Evolutionary conservation across 2,797 vertebrate species (phyloP).

Genomic region (Heliangelus exortis): DNA sequence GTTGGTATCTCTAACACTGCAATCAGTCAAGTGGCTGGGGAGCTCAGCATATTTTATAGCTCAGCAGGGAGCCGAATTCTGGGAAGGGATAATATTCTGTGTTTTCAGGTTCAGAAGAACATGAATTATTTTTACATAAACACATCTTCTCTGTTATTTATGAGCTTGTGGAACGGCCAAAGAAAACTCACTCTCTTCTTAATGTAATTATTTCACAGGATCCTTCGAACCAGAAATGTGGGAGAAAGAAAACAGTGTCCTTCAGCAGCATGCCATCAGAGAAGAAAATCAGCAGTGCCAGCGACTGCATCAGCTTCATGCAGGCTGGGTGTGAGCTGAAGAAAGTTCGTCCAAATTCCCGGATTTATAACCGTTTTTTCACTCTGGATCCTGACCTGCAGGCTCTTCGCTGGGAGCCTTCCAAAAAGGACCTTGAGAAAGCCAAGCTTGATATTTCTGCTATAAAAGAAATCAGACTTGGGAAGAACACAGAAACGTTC

Average conservation of each 20-base stretch:
- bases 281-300: constrained; percentile 96
- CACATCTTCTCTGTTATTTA: not conserved
- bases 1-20: not conserved
- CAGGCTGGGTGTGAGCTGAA: constrained; percentile 97
- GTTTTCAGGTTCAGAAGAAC: constrained; percentile 17
- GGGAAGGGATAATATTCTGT: not conserved
- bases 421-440: constrained; percentile 94
- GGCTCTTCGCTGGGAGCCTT: constrained; percentile 96
- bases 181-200: constrained; percentile 19
- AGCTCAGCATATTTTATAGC: not conserved
- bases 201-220: constrained; percentile 82
- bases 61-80: not conserved
- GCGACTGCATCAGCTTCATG: constrained; percentile 97
- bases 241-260: constrained; percentile 96
- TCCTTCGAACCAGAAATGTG: constrained; percentile 90
- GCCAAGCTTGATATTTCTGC: constrained; percentile 91
- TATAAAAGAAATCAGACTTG: constrained; percentile 92
- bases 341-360: constrained; percentile 94
- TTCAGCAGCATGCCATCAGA: constrained; percentile 99
- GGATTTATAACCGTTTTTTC: constrained; percentile 96
- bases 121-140: not conserved
- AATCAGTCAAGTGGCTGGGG: not conserved
- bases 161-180: not conserved
- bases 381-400: constrained; percentile 92
- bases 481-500: constrained; percentile 97